These are phyloP conservation scores for Epinotia brunnichana DNA, from an alignment of 2,888 invertebrate genomes.

Conservation along the genomic window DNA sequence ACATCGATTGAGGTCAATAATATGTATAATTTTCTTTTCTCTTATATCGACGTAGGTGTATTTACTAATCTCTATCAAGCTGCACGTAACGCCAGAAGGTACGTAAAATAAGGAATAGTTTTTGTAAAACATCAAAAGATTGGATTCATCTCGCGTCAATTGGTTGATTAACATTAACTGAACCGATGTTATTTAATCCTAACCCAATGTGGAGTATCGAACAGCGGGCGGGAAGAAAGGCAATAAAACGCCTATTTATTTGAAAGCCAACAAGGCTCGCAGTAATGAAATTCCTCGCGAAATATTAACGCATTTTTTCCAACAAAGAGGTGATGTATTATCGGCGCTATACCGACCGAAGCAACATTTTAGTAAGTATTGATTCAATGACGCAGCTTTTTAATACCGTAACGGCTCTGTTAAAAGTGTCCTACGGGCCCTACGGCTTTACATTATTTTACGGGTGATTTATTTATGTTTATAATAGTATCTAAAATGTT, in stretches of 20 bases:
- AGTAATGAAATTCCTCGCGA: constrained; percentile 80
- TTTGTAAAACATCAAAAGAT: neutral
- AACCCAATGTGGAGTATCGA: constrained; percentile 71
- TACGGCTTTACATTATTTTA: constrained; percentile 3
- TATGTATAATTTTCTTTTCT: too few relatives aligned
- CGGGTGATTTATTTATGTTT: neutral
- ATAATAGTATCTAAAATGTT: too few relatives aligned
- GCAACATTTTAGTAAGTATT: constrained; percentile 46
- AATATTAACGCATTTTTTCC: constrained; percentile 80
- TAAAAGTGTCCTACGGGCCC: constrained; percentile 21
- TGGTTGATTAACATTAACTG: constrained; percentile 39
- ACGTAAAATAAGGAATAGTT: neutral
- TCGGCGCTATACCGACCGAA: constrained; percentile 57
- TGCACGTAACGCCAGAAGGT: neutral
- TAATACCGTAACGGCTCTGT: constrained; percentile 33
- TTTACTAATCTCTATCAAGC: too few relatives aligned
- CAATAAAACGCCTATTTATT: constrained; percentile 82
- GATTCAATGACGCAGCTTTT: constrained; percentile 43
- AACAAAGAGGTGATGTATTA: constrained; percentile 76
- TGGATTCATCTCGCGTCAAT: neutral
- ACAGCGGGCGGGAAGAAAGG: constrained; percentile 67
- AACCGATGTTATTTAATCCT: constrained; percentile 55
- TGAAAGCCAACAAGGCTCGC: constrained; percentile 76
- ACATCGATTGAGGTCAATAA: too few relatives aligned
- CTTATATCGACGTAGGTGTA: too few relatives aligned